Conservation (phyloP, 1,140 invertebrate species). For the Brachionus sp. region DNA sequence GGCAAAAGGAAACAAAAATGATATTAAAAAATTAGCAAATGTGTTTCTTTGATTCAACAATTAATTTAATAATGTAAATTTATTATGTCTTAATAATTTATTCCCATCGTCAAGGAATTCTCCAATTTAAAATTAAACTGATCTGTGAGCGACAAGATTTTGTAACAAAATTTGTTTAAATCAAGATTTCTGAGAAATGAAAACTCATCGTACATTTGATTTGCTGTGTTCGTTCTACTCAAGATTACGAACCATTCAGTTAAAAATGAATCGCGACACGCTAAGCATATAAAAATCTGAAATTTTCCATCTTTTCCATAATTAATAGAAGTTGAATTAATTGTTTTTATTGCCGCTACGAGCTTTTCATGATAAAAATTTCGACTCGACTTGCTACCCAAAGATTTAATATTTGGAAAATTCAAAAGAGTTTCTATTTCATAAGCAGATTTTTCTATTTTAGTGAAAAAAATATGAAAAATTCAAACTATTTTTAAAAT, state of each 20-base stretch:
- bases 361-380: constrained; percentile 59
- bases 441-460: constrained; percentile 71
- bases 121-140: constrained; percentile 44
- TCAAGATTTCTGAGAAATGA: constrained; percentile 35
- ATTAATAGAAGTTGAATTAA: constrained; percentile 74
- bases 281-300: constrained; percentile 88
- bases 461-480: constrained; percentile 59
- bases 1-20: background rate
- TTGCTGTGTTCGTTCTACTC: constrained; percentile 13
- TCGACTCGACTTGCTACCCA: constrained; percentile 49
- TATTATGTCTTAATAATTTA: background rate
- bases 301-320: constrained; percentile 97
- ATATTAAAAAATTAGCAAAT: background rate
- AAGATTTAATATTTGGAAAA: constrained; percentile 54
- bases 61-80: background rate
- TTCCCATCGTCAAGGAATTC: constrained; percentile 37
- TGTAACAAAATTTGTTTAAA: constrained; percentile 38
- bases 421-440: constrained; percentile 68
- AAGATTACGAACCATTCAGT: constrained; percentile 38
- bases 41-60: background rate
- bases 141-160: constrained; percentile 27
- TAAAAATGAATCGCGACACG: constrained; percentile 20
- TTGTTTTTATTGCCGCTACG: constrained; percentile 64
- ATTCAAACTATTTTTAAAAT: constrained; percentile 46
- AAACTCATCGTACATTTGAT: constrained; percentile 43